phyloP scores from a whole-genome alignment of 2,113 vertebrate genomes.

The Athene cunicularia region DNA sequence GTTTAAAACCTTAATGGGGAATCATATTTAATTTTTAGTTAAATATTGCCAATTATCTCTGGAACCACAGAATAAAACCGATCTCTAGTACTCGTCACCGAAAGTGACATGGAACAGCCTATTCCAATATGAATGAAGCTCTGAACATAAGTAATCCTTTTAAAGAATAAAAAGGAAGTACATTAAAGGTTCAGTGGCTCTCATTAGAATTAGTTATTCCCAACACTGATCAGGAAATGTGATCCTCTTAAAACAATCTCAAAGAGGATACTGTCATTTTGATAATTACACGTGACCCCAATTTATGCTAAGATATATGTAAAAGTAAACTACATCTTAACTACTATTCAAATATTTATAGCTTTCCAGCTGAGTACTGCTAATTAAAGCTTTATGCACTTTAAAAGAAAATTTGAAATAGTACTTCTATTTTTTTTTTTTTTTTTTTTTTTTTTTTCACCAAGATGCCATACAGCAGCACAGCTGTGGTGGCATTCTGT shows the following conservation, averaged over 20 bases:
- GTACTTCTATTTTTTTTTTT: constrained; percentile 64
- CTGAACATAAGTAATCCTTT: neutral
- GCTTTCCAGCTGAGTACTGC: neutral
- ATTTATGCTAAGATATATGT: neutral
- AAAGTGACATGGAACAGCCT: neutral
- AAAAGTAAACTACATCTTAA: constrained; percentile 12
- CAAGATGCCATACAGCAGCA: constrained; percentile 37
- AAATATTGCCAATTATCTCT: constrained; percentile 5
- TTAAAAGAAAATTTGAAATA: neutral
- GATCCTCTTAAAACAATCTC: neutral
- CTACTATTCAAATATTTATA: constrained; percentile 42
- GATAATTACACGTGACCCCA: neutral
- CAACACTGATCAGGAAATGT: neutral
- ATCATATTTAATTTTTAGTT: constrained; percentile 30
- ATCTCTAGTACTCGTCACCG: neutral
- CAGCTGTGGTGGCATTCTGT: constrained; percentile 31
- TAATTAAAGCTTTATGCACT: constrained; percentile 45
- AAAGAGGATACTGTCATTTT: neutral
- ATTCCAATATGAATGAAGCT: neutral
- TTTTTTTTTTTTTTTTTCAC: neutral
- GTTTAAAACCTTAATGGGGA: neutral
- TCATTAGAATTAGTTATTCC: neutral
- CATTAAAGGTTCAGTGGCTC: neutral
- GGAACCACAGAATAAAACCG: neutral
- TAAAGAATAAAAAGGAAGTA: neutral